Base-by-base conservation (phyloP, 2,888 invertebrate species). In the Cephonodes hylas region DNA sequence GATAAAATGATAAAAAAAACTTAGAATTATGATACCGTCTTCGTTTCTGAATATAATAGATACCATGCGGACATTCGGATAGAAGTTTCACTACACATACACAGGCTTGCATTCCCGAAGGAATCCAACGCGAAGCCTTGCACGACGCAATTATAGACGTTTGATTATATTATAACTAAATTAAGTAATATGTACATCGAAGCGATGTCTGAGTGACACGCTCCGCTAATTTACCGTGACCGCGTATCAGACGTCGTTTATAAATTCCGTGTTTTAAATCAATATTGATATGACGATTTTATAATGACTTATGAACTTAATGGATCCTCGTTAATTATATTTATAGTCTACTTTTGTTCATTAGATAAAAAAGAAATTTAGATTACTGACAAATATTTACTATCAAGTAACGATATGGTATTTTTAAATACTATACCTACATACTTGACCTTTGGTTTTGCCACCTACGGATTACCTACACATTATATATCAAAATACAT, bases 141-240 rank as follows among this genome's bases (percentile, higher is more conserved):
- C n/a, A n/a, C n/a, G n/a, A n/a, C n/a, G n/a, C n/a, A n/a, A n/a
- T n/a, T n/a, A n/a, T n/a, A n/a, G n/a, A n/a, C n/a, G n/a, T n/a
- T 72, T 71, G 65, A 68, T 63, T 61, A n/a, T 60, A 8, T 5
- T n/a, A 31, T 45, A 20, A 0, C 10, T 58, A 38, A 34, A 23
- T 15, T 23, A 20, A 27, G n/a, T n/a, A n/a, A n/a, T n/a, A n/a
- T n/a, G n/a, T 61, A 64, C 70, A 75, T 74, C 77, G 80, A 75
- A 48, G 23, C 46, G 23, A 38, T 15, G 46, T 68, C 73, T 66
- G 63, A 67, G 66, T 65, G 79, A 71, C 72, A 80, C 81, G 81
- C 79, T 77, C 72, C 73, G 75, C 65, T 81, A 77, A 79, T 72
- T 79, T 71, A 73, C 79, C 74, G 73, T 79, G 81, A 76, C 77